Base-by-base conservation (phyloP, 2,797 vertebrate genomes). In the Lepilemur ruficaudatus region DNA sequence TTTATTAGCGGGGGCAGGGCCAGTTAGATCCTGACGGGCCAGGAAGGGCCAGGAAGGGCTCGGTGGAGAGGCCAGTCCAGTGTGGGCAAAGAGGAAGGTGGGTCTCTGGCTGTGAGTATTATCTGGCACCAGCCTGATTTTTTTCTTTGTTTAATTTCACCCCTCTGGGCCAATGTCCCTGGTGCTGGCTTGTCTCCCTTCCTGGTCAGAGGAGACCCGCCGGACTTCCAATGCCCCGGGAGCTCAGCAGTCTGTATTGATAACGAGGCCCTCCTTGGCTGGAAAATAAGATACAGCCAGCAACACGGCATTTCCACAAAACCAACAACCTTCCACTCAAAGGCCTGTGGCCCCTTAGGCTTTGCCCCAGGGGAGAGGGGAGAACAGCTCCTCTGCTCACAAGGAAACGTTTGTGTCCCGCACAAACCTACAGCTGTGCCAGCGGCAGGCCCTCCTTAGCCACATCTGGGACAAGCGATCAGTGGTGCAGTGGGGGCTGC, bases 131-230 rank as follows among this genome's bases (percentile, higher is more conserved):
- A 89, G 78, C 14, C 32, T 69, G 65, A 50, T 61, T 67, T 82
- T 38, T 88, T 79, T 57, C 55, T 88, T 80, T 85, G 63, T 17
- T 89, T 57, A 28, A 28, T 80, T 94, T 67, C 7, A 85, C 46
- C n/a, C 20, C 72, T 61, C 28, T 59, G 28, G 4, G 9, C 41
- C 32, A 48, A 18, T 3, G 43, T 70, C 18, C 38, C 50, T 83
- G 80, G 30, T 28, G 5, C 41, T 63, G 52, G 41, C 50, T 61
- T 15, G 23, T 90, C 14, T 75, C 20, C 7, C 13, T 92, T 73
- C 20, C 57, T 25, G 13, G 41, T 14, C 61, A 89, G 57, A 75
- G 55, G n/a, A 93, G 41, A 78, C 67, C 12, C 52, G 75, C 3
- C 12, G 20, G 70, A 41, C 3, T 32, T 52, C 41, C 7, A 52